Conservation (phyloP, 2,888 invertebrate genomes). For the Cetonia aurata region DNA sequence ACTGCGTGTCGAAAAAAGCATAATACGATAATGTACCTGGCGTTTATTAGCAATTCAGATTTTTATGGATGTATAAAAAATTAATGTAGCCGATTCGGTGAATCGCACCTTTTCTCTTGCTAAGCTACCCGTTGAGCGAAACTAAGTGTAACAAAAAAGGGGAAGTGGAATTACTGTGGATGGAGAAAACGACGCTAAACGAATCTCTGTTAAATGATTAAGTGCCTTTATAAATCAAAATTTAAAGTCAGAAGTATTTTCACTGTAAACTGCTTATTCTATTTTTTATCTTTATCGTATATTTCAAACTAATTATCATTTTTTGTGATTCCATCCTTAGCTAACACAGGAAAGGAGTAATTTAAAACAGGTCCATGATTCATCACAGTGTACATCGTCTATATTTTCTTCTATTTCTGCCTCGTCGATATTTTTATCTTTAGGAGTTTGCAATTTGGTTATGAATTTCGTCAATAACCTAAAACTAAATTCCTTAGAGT, state of each 20-base stretch:
- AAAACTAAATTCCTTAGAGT: slow-evolving; percentile 83
- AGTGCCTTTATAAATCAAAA: no score
- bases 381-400: slow-evolving; percentile 60
- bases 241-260: no score
- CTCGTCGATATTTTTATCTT: slow-evolving; percentile 71
- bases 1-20: neutral
- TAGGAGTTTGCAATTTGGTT: slow-evolving; percentile 79
- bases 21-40: neutral
- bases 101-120: no score
- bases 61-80: neutral
- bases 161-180: no score
- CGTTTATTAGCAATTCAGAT: slow-evolving; percentile 11
- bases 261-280: no score
- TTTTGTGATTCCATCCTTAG: slow-evolving; percentile 93
- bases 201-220: no score
- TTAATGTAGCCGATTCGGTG: no score
- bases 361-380: slow-evolving; percentile 40
- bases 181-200: no score
- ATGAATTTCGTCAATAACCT: slow-evolving; percentile 86
- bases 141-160: no score
- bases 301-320: slow-evolving; percentile 97
- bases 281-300: no score
- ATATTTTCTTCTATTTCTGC: slow-evolving; percentile 62
- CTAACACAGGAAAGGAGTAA: slow-evolving; percentile 72
- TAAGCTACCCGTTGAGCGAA: no score